Evolutionary conservation across 2,797 vertebrate species (phyloP).

Genomic region (Macroramphosus scolopax): DNA sequence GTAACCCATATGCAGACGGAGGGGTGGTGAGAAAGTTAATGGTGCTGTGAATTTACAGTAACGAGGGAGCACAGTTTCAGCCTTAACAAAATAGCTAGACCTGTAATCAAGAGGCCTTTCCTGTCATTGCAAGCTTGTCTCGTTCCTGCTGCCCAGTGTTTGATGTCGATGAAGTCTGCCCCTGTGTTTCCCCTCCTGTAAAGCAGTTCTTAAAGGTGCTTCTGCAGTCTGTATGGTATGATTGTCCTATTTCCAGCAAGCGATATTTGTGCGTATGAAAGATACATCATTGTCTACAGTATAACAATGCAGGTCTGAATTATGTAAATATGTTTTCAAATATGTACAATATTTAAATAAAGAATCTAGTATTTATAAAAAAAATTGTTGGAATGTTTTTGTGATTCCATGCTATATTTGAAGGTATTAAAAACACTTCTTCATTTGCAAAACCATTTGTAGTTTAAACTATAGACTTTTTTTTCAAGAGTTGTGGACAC

Average conservation of each 20-base stretch:
- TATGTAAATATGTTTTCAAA: constrained; percentile 98
- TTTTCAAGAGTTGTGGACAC: too few species aligned
- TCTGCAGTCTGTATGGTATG: constrained; percentile 69
- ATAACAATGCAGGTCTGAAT: constrained; percentile 81
- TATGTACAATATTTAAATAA: constrained; percentile 99
- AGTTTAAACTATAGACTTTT: too few species aligned
- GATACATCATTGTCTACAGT: constrained; percentile 66
- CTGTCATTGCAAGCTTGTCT: constrained; percentile 68
- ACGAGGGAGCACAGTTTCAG: constrained; percentile 65
- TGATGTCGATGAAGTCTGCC: constrained; percentile 41
- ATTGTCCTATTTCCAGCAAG: constrained; percentile 65
- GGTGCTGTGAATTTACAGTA: constrained; percentile 31
- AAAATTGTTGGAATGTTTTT: constrained; percentile 15
- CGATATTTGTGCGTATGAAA: constrained; percentile 62
- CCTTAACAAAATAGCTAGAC: constrained; percentile 73
- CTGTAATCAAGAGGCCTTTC: constrained; percentile 74
- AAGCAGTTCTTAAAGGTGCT: constrained; percentile 69
- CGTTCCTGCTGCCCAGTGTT: constrained; percentile 49
- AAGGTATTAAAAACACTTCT: too few species aligned
- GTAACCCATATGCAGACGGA: constrained; percentile 20
- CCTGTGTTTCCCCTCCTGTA: constrained; percentile 30
- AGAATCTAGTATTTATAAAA: constrained; percentile 98
- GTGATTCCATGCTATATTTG: background rate
- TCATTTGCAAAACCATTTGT: too few species aligned
- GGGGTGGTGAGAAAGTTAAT: constrained; percentile 1